phyloP scores from a whole-genome alignment of 2,113 vertebrate genomes.

The Anolis carolinensis region DNA sequence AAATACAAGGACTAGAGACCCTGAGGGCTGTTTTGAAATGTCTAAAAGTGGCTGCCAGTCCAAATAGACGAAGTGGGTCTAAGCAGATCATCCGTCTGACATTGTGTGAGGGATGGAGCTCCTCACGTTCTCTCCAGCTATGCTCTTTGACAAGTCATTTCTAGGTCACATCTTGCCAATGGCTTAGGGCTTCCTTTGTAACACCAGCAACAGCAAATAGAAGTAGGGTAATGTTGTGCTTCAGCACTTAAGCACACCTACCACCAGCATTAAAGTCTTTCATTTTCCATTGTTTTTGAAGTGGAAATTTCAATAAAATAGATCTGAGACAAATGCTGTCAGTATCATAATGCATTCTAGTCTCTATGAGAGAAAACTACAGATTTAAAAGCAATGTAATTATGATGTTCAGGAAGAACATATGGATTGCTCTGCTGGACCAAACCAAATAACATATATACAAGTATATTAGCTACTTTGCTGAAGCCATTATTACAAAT shows the following conservation, averaged over 20 bases:
- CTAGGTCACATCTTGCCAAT: neutral
- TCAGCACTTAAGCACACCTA: neutral
- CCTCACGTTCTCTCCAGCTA: neutral
- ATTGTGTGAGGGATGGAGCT: neutral
- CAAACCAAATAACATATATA: neutral
- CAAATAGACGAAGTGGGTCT: neutral
- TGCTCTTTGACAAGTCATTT: conserved; percentile 11
- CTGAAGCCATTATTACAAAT: no score
- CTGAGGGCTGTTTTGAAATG: neutral
- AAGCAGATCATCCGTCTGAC: neutral
- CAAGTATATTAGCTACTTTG: no score
- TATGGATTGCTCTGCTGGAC: neutral
- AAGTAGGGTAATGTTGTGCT: fast-evolving
- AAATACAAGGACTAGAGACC: neutral
- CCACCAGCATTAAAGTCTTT: neutral
- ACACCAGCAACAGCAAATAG: fast-evolving
- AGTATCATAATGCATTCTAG: neutral
- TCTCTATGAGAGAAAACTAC: neutral
- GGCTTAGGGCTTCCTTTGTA: neutral
- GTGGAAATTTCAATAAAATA: neutral
- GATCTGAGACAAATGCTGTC: neutral
- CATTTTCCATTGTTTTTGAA: neutral
- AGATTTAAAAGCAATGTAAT: neutral
- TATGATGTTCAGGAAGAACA: neutral
- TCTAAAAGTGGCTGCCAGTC: neutral